Conservation (phyloP, 2,113 vertebrate genomes). For the Prolemur simus region DNA sequence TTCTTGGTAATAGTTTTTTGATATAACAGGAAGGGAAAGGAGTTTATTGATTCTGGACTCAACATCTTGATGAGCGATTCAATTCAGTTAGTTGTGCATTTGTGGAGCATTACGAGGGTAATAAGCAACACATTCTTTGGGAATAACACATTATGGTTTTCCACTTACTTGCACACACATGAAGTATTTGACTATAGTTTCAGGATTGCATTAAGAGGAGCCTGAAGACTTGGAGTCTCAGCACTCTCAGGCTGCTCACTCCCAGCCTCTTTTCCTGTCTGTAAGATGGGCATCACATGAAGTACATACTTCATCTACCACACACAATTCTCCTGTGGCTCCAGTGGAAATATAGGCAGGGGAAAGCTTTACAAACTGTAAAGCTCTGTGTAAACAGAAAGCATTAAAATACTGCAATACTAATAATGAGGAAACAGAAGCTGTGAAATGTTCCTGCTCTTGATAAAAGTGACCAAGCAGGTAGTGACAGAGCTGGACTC, state of each 20-base stretch:
- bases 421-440: not conserved
- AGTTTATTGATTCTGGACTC: not conserved
- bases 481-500: not conserved
- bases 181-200: not conserved
- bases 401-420: not conserved
- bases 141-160: not conserved
- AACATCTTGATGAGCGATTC: not conserved
- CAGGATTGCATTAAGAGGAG: no score
- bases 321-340: not conserved
- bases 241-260: not conserved
- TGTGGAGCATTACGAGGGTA: not conserved
- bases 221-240: not conserved
- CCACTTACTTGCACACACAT: not conserved
- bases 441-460: not conserved
- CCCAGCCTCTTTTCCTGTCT: not conserved
- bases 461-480: not conserved
- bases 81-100: not conserved
- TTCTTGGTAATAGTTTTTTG: not conserved
- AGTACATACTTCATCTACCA: not conserved
- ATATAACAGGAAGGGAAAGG: not conserved
- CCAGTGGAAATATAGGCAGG: not conserved
- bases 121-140: not conserved
- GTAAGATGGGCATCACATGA: not conserved
- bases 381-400: not conserved
- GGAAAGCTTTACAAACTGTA: not conserved